Evolutionary conservation across 2,797 vertebrate genomes (phyloP), one percentile per base, ranked within the genome.

Genomic region (Sebastes minor): DNA sequence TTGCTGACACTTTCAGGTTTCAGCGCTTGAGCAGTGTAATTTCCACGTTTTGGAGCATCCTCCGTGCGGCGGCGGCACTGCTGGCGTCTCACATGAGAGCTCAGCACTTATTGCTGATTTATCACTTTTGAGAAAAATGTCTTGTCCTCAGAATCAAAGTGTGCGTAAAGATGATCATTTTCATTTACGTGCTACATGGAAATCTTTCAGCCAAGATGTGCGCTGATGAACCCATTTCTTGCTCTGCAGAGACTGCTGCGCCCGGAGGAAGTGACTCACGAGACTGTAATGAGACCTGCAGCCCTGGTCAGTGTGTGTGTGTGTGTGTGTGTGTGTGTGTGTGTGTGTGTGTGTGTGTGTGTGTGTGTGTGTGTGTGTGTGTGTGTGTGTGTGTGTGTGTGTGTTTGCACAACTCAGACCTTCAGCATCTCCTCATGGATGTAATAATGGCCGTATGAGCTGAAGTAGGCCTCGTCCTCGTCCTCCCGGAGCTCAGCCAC

Each of bases 371-470:
- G 32, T 32, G 28, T 30, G 30, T 4, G 9, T 28, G 68, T 42
- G 57, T 55, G 14, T 23, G 2, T 30, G 25, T 4, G 32, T 32
- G 32, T 32, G 28, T 30, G 30, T 4, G 9, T 28, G 68, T 42
- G 57, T 55, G 14, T 23, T 14, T 68, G 71, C 22, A n/a, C 14
- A 49, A 59, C 66, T 84, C 97, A 93, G 93, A 99, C 99, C 98
- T 99, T 99, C 59, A 99, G 95, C 99, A 99, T 99, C 93, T 99
- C 97, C 86, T 99, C 96, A 0, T 99, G 99, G 92, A 99, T 99
- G 90, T 97, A 94, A 81, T 97, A 97, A 91, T 99, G 98, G 74
- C 98, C 97, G 1, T 99, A 99, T 16, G 98, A 99, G 93, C 97
- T 96, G 96, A 99, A 99, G 94, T 99, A 99, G 90, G 97, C 96